phyloP scores from a whole-genome alignment of 2,888 invertebrate genomes.

The Drosophila leonis region DNA sequence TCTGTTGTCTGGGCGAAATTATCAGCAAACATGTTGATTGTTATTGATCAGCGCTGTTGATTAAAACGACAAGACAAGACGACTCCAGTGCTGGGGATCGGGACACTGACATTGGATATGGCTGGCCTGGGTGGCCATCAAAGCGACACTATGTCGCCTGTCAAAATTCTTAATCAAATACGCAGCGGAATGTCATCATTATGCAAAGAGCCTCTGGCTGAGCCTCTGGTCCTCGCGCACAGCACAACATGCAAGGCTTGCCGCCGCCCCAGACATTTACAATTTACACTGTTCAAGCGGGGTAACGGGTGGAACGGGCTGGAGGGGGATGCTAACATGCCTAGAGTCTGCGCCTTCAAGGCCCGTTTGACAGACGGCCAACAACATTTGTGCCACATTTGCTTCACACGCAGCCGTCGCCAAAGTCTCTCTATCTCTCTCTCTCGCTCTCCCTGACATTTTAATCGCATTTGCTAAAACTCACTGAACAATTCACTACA shows the following conservation, averaged over 20 bases:
- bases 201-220: constrained; percentile 68
- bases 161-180: constrained; percentile 84
- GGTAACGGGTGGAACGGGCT: background rate
- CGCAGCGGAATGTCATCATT: constrained; percentile 83
- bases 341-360: constrained; percentile 40
- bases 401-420: constrained; percentile 73
- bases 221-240: constrained; percentile 26
- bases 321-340: constrained; percentile 10
- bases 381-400: constrained; percentile 77
- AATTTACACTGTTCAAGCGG: constrained; percentile 53
- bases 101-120: constrained; percentile 74
- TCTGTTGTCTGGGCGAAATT: constrained; percentile 62
- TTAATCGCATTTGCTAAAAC: constrained; percentile 85
- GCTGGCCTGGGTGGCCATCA: constrained; percentile 80
- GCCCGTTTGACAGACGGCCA: constrained; percentile 69
- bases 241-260: constrained; percentile 34
- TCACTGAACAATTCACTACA: constrained; percentile 83
- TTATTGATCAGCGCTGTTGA: constrained; percentile 81
- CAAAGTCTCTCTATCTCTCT: constrained; percentile 65
- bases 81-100: constrained; percentile 11
- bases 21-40: constrained; percentile 83
- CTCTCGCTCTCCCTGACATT: constrained; percentile 72
- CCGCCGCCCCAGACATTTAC: constrained; percentile 59
- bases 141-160: constrained; percentile 83
- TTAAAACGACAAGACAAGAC: constrained; percentile 68